Conservation (phyloP, 2,888 invertebrate species). For the Pandemis heparana region DNA sequence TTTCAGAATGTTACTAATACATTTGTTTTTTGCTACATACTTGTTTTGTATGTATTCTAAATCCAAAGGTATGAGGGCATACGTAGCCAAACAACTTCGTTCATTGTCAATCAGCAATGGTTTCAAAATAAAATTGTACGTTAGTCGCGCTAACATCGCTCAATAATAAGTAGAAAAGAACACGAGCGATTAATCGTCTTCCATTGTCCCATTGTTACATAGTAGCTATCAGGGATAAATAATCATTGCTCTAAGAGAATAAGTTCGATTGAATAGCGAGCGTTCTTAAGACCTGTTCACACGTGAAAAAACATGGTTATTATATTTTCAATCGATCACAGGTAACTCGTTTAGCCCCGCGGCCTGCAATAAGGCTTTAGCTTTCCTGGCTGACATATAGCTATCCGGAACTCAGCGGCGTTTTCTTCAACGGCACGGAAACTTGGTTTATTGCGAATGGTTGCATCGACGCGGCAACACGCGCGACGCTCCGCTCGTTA, state of each 20-base stretch:
- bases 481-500: conserved; percentile 57
- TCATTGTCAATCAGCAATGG: neutral
- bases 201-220: conserved; percentile 47
- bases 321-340: neutral
- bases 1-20: neutral
- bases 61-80: neutral
- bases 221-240: conserved; percentile 7
- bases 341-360: neutral
- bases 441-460: conserved; percentile 65
- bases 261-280: conserved; percentile 8
- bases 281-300: neutral
- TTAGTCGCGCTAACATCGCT: conserved; percentile 3
- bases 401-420: conserved; percentile 28
- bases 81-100: neutral
- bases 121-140: neutral
- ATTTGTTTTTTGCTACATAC: neutral
- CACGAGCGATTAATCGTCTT: conserved; percentile 36
- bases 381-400: conserved; percentile 1
- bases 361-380: neutral
- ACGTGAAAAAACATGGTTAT: neutral
- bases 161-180: conserved; percentile 37
- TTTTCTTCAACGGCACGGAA: conserved; percentile 41
- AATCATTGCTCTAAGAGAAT: conserved; percentile 22
- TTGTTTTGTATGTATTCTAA: neutral
- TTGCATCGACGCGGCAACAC: conserved; percentile 70